Base-by-base conservation (phyloP, 2,888 invertebrate species). In the Antitype chi region DNA sequence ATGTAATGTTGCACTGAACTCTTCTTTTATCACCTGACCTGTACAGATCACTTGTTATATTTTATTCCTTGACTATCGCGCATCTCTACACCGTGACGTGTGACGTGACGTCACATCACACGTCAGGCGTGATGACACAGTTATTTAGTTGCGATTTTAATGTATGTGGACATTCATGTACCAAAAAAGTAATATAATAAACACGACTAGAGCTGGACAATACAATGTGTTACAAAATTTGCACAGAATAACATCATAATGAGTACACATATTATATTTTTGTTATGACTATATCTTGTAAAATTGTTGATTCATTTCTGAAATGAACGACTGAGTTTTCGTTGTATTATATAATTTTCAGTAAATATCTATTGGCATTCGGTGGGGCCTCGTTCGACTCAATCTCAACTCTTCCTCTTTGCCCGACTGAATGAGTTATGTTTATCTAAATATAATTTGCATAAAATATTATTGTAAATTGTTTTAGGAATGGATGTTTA, bases 231-330 rank as follows among this genome's bases (percentile, higher is more conserved):
- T 87, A 90, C 90, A 88, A 86, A 79, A 83, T 76, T 76, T 86
- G 78, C 85, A 87, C 89, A 82, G 86, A 88, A 87, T 88, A 87
- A 85, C 88, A 90, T 78, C 81, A 81, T 74, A 63, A 81, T 88
- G 82, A 94, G 92, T 94, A 94, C 94, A 94, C 92, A 91, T 95
- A 94, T 94, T 95, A 94, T 94, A 95, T 95, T 95, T 94, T 95
- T 94, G 95, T 95, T 96, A 94, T 91, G 90, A 92, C 92, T 94
- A 91, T 91, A 90, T 90, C 90, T 90, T 94, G 89, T 94, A 94
- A 92, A 94, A 94, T 94, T 95, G 94, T 95, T 95, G 91, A 94
- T 95, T 96, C 89, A 88, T 89, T 95, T 94, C 81, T 93, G 92
- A 92, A 90, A 91, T 91, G 93, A 90, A 92, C 92, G 94, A 94